Conservation (phyloP, 2,113 vertebrate genomes). For the Halichoerus grypus region DNA sequence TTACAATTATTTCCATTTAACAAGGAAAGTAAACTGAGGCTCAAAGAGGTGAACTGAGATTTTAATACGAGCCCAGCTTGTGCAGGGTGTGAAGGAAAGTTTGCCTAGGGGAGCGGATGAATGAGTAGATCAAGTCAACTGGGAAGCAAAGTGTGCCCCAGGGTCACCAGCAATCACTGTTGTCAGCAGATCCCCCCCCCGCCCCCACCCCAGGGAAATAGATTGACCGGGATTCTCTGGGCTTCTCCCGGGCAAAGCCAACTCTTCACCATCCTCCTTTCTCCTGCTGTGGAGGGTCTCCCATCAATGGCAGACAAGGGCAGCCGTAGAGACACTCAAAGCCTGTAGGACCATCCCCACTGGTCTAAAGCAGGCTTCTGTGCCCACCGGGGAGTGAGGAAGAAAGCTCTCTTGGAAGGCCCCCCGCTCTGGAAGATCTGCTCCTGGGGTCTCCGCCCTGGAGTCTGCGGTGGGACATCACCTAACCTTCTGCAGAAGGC, state of each 20-base stretch:
- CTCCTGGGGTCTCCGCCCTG: background rate
- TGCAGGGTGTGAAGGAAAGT: background rate
- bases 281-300: background rate
- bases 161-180: background rate
- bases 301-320: background rate
- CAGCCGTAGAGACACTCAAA: background rate
- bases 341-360: background rate
- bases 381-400: background rate
- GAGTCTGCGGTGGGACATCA: background rate
- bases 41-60: background rate
- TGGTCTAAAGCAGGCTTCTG: background rate
- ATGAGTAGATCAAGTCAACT: background rate
- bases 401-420: background rate
- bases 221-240: background rate
- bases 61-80: background rate
- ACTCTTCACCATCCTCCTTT: fast-evolving
- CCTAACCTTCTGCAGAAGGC: no score
- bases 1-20: background rate
- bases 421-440: fast-evolving
- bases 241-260: background rate
- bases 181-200: background rate
- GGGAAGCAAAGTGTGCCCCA: background rate
- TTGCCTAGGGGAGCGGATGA: background rate
- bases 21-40: background rate
- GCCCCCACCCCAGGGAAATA: background rate